A percentile compares a stretch with the other conserved stretches of the same genome.
phyloP scores from a whole-genome alignment of 2,797 vertebrate genomes.

The Coranthus polyacanthus region DNA sequence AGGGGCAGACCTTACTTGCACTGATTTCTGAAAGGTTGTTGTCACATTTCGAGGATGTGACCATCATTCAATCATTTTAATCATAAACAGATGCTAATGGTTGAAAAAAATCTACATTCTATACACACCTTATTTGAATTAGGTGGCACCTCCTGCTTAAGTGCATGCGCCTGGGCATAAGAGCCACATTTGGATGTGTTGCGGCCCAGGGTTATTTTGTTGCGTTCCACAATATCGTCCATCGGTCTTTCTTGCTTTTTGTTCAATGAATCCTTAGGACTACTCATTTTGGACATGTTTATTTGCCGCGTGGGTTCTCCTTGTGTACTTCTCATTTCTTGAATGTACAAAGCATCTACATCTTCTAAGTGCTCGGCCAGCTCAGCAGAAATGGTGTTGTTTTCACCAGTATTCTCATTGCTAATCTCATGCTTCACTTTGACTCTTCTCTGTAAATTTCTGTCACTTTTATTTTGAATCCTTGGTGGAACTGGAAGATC shows the following conservation, averaged over 20 bases:
- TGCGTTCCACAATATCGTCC: slow-evolving; percentile 87
- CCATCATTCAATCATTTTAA: not conserved
- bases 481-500: not conserved
- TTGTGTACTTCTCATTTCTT: slow-evolving; percentile 2
- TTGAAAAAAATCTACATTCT: not conserved
- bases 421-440: not conserved
- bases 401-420: slow-evolving; percentile 4
- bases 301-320: slow-evolving; percentile 10
- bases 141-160: slow-evolving; percentile 66
- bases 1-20: not conserved
- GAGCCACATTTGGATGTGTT: slow-evolving; percentile 76
- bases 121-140: slow-evolving; percentile 78
- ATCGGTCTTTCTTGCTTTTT: slow-evolving; percentile 55
- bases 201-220: slow-evolving; percentile 89
- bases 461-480: slow-evolving; percentile 11
- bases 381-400: slow-evolving; percentile 9
- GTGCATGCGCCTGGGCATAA: slow-evolving; percentile 83
- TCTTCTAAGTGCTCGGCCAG: slow-evolving; percentile 16
- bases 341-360: slow-evolving; percentile 2
- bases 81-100: not conserved
- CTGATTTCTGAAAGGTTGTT: no score
- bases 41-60: no score
- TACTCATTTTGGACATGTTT: slow-evolving; percentile 20
- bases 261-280: slow-evolving; percentile 19
- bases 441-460: not conserved